Evolutionary conservation across 64 coral and sea anemone species (phyloP).

Genomic region (Actinia tenebrosa): DNA sequence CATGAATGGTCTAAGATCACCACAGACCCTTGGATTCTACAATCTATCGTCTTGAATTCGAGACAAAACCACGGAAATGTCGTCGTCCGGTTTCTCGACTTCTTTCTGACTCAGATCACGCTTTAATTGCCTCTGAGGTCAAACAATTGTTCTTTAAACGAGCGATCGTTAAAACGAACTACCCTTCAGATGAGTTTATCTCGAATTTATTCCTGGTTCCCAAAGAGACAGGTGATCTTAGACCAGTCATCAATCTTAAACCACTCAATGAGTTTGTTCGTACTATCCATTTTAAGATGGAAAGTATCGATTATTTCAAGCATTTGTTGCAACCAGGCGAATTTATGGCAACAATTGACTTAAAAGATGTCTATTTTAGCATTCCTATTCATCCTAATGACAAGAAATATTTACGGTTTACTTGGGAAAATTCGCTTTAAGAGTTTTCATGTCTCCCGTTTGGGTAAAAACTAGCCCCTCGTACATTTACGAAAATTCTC

Average conservation of each 20-base stretch:
- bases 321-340: not conserved
- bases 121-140: constrained; percentile 23
- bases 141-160: constrained; percentile 12
- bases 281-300: constrained; percentile 28
- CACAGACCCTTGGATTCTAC: not conserved
- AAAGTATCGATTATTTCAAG: constrained; percentile 2
- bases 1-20: no score
- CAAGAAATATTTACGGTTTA: constrained; percentile 18
- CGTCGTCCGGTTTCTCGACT: not conserved
- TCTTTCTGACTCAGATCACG: constrained; percentile 19
- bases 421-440: not conserved
- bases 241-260: constrained; percentile 8
- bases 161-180: constrained; percentile 1
- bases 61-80: constrained; percentile 9
- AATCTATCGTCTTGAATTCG: constrained; percentile 14
- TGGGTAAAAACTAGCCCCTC: constrained; percentile 19
- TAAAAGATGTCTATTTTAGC: constrained; percentile 30
- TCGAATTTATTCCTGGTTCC: constrained; percentile 23
- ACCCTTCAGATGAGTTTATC: constrained; percentile 21
- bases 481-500: constrained; percentile 6
- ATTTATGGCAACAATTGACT: not conserved
- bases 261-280: constrained; percentile 25
- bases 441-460: constrained; percentile 7
- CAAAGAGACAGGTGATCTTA: not conserved
- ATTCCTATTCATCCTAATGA: not conserved